Percentiles rank a stretch among this genome's conserved stretches.
phyloP scores from a whole-genome alignment of 2,113 vertebrate genomes.

The Spea bombifrons region DNA sequence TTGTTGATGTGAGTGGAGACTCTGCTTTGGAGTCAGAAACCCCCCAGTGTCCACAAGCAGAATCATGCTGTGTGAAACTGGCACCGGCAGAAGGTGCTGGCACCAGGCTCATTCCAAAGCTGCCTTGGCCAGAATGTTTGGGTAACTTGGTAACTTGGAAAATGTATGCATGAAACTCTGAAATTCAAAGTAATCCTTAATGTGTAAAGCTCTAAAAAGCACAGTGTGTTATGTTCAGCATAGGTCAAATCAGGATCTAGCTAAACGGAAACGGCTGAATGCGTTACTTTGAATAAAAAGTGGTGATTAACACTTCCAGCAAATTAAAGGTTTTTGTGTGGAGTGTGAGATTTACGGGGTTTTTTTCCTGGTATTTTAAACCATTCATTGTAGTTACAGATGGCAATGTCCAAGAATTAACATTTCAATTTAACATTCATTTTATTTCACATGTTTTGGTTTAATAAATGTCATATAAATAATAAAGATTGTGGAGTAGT shows the following conservation, averaged over 20 bases:
- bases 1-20: conserved; percentile 1
- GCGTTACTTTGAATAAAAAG: neutral
- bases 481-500: no score
- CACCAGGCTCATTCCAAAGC: neutral
- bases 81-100: conserved; percentile 6
- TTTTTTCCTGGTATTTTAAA: no score
- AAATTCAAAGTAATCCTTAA: conserved; percentile 7
- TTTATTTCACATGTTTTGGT: no score
- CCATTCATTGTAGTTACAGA: no score
- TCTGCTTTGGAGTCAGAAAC: neutral
- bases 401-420: no score
- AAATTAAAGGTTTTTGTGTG: no score
- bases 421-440: no score
- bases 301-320: no score
- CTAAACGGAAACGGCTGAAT: neutral
- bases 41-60: neutral
- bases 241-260: conserved; percentile 12
- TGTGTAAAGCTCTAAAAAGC: conserved; percentile 1
- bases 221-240: conserved; percentile 17
- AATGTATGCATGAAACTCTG: neutral
- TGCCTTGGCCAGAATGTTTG: conserved; percentile 8
- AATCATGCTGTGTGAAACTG: neutral
- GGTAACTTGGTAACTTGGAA: conserved; percentile 24
- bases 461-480: no score
- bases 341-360: no score